Conservation (phyloP, 2,888 invertebrate species). For the Mimas tiliae region DNA sequence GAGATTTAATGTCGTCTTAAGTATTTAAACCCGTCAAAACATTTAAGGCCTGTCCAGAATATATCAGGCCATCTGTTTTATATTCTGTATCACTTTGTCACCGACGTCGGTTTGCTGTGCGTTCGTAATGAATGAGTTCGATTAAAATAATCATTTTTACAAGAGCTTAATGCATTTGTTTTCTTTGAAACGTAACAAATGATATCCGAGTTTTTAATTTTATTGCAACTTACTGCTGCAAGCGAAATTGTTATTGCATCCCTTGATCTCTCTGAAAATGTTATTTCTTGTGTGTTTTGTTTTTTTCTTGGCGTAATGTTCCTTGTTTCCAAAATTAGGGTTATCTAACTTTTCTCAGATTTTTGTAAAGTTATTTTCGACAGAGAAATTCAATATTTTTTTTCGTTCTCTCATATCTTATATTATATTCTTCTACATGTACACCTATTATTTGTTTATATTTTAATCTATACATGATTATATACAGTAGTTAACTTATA, state of each 20-base stretch:
- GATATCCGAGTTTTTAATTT: slow-evolving; percentile 6
- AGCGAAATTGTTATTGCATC: not conserved
- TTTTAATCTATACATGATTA: too few relatives aligned
- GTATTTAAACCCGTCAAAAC: too few relatives aligned
- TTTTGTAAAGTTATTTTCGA: too few relatives aligned
- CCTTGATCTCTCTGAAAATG: not conserved
- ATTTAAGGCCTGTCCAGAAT: slow-evolving; percentile 31
- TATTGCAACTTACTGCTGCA: not conserved
- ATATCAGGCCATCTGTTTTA: slow-evolving; percentile 28
- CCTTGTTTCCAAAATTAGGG: not conserved
- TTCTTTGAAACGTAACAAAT: not conserved
- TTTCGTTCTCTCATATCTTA: too few relatives aligned
- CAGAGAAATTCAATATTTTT: too few relatives aligned
- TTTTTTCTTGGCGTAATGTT: not conserved
- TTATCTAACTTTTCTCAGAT: too few relatives aligned
- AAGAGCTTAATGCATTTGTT: slow-evolving; percentile 16
- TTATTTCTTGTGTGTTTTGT: not conserved
- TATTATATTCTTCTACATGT: too few relatives aligned
- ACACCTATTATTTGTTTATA: too few relatives aligned
- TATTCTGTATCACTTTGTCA: slow-evolving; percentile 29
- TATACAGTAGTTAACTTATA: too few relatives aligned
- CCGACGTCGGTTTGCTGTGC: slow-evolving; percentile 10
- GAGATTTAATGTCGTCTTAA: too few relatives aligned
- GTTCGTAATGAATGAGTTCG: slow-evolving; percentile 18
- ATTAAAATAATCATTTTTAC: slow-evolving; percentile 13